Percentiles rank a stretch among this genome's conserved stretches.
These are phyloP conservation scores for Choloepus didactylus DNA, from an alignment of 2,797 vertebrate genomes.

Conservation along the genomic window DNA sequence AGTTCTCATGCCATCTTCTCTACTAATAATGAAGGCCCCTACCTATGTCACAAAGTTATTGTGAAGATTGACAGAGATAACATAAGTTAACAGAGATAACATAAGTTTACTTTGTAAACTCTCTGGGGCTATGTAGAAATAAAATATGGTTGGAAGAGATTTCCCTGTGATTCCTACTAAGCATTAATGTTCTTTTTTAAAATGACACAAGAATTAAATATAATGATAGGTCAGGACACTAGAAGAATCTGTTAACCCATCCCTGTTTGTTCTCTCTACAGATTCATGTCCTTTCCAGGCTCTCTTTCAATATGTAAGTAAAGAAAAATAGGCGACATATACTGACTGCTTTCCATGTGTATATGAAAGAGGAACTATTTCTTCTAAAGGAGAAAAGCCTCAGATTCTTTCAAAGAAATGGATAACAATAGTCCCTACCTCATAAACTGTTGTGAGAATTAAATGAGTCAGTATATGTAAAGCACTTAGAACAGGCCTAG, in stretches of 20 bases:
- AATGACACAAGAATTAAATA: constrained; percentile 11
- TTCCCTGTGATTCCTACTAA: neutral
- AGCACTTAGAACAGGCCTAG: neutral
- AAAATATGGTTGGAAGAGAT: constrained; percentile 31
- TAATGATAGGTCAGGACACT: neutral
- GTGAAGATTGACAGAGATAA: neutral
- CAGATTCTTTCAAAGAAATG: neutral
- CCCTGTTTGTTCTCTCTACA: constrained; percentile 52
- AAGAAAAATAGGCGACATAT: neutral
- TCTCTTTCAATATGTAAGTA: neutral
- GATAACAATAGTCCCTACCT: neutral
- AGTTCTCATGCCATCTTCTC: neutral
- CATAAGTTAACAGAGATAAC: neutral
- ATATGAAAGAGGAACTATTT: neutral
- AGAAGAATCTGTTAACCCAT: neutral
- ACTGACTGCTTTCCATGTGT: neutral
- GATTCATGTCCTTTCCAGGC: constrained; percentile 29
- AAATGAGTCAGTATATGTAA: constrained; percentile 6
- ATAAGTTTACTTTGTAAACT: neutral
- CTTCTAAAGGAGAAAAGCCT: neutral
- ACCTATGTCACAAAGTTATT: neutral
- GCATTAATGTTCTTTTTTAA: constrained; percentile 54
- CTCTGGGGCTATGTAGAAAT: neutral
- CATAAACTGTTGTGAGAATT: neutral
- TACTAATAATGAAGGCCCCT: neutral